These are phyloP conservation scores for Macquaria ambigua DNA, from an alignment of 2,113 vertebrate genomes.

Conservation along the genomic window DNA sequence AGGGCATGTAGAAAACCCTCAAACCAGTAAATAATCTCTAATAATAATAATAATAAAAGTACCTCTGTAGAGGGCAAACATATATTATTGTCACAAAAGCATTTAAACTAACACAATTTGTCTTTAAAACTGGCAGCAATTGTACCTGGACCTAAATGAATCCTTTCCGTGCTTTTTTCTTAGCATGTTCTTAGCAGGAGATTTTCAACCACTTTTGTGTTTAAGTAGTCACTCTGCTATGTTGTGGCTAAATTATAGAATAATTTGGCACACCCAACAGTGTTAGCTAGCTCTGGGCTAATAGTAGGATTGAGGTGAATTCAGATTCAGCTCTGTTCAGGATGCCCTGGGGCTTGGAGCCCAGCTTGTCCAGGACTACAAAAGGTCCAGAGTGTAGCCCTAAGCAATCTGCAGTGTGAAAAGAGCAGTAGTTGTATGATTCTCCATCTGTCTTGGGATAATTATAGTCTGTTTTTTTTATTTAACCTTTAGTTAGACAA, in stretches of 20 bases:
- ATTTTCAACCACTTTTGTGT: not conserved
- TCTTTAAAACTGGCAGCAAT: not conserved
- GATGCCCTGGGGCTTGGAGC: conserved; percentile 46
- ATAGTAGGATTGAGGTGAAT: conserved; percentile 34
- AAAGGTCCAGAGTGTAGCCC: conserved; percentile 53
- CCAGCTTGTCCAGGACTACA: conserved; percentile 51
- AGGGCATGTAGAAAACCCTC: not conserved
- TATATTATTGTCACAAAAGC: conserved; percentile 1
- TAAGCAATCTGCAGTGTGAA: conserved; percentile 39
- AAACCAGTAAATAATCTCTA: conserved; percentile 18
- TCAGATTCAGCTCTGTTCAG: conserved; percentile 39
- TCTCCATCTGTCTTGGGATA: conserved; percentile 35
- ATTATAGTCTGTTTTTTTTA: conserved; percentile 23
- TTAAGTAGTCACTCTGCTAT: not conserved
- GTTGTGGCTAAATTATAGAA: conserved; percentile 18
- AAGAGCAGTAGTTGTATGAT: conserved; percentile 28
- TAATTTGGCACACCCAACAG: conserved; percentile 26
- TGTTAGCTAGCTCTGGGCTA: conserved; percentile 18
- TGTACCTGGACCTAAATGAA: not conserved
- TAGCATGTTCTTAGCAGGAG: not conserved
- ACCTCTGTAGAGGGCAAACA: not conserved
- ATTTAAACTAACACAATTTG: not conserved
- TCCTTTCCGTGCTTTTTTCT: not conserved
- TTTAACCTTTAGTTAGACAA: not conserved
- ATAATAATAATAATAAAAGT: too few relatives aligned